Evolutionary conservation across 2,113 vertebrate genomes (phyloP), one percentile per base, ranked within the genome.

Genomic region (Mobula birostris): DNA sequence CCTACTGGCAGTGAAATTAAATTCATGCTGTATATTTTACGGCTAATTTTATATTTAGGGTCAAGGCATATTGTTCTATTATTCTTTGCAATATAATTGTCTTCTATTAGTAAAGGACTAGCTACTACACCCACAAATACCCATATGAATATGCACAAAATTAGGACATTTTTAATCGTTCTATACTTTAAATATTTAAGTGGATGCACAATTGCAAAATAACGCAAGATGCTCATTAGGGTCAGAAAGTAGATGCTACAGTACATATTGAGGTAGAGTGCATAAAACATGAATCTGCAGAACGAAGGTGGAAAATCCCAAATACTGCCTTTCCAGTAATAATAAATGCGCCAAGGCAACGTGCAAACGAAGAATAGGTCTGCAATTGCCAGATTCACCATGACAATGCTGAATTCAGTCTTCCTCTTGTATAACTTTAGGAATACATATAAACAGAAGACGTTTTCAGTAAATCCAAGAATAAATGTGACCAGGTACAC

Each of bases 211-310:
- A 97, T 96, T 79, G 97, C 97, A 74, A 96, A 2, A 24, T 96
- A 98, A 76, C 96, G 96, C 94, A 98, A 94, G 12, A 97, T 8
- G 0, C 97, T 98, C 94, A 98, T 95, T 40, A 96, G 79, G 0
- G 96, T 96, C 78, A 98, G 95, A 94, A 98, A 97, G 87, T 97
- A 98, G 94, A 98, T 97, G 95, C 97, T 97, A 95, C 97, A 96
- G 66, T 98, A 98, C 97, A 98, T 97, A 94, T 98, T 98, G 94
- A 97, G 94, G 0, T 98, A 97, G 40, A 97, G 94, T 19, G 95
- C 94, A 15, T 97, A 98, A 48, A 96, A 96, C 95, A 97, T 95
- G 88, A 97, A 94, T 94, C 97, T 96, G 95, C 97, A 98, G 29
- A 93, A 0, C 1, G 94, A 0, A n/a, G 97, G 96, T 0, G 97